phyloP scores from a whole-genome alignment of 2,797 vertebrate species.

The Adrianichthys oophorus region DNA sequence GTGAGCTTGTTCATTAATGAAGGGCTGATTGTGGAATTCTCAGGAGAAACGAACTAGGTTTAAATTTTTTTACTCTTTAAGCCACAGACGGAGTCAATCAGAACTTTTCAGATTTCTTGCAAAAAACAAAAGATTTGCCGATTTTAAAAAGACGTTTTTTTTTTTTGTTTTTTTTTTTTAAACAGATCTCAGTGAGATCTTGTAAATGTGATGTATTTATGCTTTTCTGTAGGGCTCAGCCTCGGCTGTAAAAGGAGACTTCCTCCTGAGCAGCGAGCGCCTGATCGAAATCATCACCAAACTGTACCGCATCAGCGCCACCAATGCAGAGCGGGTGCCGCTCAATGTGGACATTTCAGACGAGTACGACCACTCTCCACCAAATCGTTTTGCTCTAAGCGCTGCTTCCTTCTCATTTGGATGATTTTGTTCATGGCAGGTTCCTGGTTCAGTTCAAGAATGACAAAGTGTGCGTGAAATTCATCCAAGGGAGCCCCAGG shows the following conservation, averaged over 20 bases:
- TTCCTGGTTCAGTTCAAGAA: slow-evolving; percentile 97
- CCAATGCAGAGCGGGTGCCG: slow-evolving; percentile 85
- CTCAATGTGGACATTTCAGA: slow-evolving; percentile 94
- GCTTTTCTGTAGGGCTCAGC: slow-evolving; percentile 82
- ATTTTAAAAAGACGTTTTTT: too few relatives aligned
- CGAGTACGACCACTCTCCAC: slow-evolving; percentile 80
- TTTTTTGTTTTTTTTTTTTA: too few relatives aligned
- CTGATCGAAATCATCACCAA: slow-evolving; percentile 98
- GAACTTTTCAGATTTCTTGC: too few relatives aligned
- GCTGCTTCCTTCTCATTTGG: accelerated
- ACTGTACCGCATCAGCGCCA: slow-evolving; percentile 86
- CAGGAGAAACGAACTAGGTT: too few relatives aligned
- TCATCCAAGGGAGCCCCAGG: slow-evolving; percentile 88
- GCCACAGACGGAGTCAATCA: too few relatives aligned
- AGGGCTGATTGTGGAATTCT: too few relatives aligned
- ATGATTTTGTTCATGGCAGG: slow-evolving; percentile 66
- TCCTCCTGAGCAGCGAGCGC: slow-evolving; percentile 93
- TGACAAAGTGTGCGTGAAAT: slow-evolving; percentile 98
- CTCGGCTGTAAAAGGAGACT: slow-evolving; percentile 94
- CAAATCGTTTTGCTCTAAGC: background rate
- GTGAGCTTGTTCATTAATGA: slow-evolving; percentile 60
- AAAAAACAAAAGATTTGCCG: too few relatives aligned
- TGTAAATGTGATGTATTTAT: background rate
- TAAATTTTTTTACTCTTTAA: too few relatives aligned
- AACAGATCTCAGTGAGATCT: background rate